These are phyloP conservation scores for Philopedon plagiatum DNA, from an alignment of 2,888 invertebrate genomes.

Conservation along the genomic window DNA sequence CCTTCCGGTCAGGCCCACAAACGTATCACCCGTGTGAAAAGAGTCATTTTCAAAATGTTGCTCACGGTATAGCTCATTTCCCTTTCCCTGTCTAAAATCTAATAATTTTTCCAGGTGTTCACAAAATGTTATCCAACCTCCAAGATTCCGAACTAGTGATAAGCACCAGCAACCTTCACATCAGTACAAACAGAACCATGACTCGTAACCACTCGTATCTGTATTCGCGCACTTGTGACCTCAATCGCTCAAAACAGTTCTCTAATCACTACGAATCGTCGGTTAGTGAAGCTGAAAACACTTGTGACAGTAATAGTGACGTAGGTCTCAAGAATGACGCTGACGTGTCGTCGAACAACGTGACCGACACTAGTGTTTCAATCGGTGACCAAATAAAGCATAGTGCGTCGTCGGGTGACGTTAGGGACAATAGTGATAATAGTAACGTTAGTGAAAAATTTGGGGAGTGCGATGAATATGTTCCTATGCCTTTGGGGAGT, in stretches of 20 bases:
- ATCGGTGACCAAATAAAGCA: not conserved
- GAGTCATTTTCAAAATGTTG: no score
- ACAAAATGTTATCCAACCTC: conserved; percentile 72
- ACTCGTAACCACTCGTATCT: conserved; percentile 59
- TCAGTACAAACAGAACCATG: conserved; percentile 47
- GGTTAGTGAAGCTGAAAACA: not conserved
- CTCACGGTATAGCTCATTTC: no score
- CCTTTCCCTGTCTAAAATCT: no score
- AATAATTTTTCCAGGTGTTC: conserved; percentile 65
- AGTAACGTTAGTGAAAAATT: conserved; percentile 52
- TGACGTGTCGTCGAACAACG: not conserved
- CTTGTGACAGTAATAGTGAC: conserved; percentile 4
- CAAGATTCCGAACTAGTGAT: conserved; percentile 68
- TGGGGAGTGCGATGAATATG: conserved; percentile 55
- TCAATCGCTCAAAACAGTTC: conserved; percentile 7
- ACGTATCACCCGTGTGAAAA: no score
- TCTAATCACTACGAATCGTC: not conserved
- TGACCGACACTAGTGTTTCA: not conserved
- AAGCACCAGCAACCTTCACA: conserved; percentile 59
- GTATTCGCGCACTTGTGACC: conserved; percentile 42
- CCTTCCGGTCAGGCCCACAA: no score
- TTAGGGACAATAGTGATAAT: conserved; percentile 30
- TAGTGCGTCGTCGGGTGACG: conserved; percentile 22
- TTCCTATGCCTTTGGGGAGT: conserved; percentile 64
- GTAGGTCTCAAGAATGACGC: not conserved